Evolutionary conservation across 1,140 invertebrate genomes (phyloP), one percentile per base, ranked within the genome.

Genomic region (Leptonema lineaticorne): DNA sequence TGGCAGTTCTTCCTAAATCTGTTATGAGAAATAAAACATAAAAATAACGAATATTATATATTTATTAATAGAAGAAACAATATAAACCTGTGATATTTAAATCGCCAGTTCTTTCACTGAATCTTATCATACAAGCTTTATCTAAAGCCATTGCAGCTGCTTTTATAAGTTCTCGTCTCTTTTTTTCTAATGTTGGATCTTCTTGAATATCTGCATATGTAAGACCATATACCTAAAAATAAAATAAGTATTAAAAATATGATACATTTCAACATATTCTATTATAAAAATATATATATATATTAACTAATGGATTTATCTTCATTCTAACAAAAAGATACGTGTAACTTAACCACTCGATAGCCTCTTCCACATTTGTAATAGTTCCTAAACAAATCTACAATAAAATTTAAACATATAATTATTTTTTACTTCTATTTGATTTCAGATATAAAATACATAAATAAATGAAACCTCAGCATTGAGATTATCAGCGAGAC

Each of bases 331-430:
- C 92, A 82, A 91, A 97, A 1, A 99, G 81, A 79, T 99, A 99
- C 0, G 96, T 98, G 75, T 98, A 99, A 75, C 93, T 96, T 0
- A 99, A 79, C 98, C 98, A 99, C 78, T 95, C 90, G 0, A 99
- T 92, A 0, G 95, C 98, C 83, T 99, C 98, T 45, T 94, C 89
- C 4, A 99, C 86, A 76, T 95, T 99, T 2, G 92, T 90, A 41
- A 99, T 94, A 20, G 95, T 99, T 7, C 97, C 97, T 6, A 98
- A 81, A 2, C 92, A 88, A 70, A 98, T 88, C 90, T 93, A 75
- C 56, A 79, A 82, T 2, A 41, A 20, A n/a, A 30, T 64, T 30
- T 50, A 29, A 50, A 70, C 67, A 75, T 73, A 70, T 69, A 33
- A 67, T 50, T 48, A 65, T 67, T 41, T 14, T 41, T 58, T 65